Percentiles rank a stretch among this genome's conserved stretches.
These are phyloP conservation scores for Antechinus flavipes DNA, from an alignment of 2,113 vertebrate species.

Conservation along the genomic window DNA sequence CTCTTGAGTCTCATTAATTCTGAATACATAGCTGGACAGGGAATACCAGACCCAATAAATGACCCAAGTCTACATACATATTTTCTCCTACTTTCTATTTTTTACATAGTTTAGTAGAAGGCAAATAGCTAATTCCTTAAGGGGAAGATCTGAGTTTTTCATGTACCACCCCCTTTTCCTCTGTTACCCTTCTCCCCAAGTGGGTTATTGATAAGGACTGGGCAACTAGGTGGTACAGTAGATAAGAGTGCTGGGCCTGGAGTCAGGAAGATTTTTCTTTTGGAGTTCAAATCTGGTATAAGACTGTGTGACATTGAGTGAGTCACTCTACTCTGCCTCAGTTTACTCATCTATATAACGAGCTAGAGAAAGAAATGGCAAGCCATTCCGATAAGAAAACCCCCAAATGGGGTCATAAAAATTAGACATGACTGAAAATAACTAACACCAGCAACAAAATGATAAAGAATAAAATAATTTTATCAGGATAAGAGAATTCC, in stretches of 20 bases:
- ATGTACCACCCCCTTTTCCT: background rate
- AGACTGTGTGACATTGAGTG: background rate
- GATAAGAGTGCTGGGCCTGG: background rate
- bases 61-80: slow-evolving; percentile 44
- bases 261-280: background rate
- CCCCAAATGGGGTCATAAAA: background rate
- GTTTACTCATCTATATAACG: background rate
- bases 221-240: background rate
- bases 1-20: slow-evolving; percentile 44
- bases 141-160: background rate
- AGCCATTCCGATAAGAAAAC: background rate
- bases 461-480: background rate
- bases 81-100: slow-evolving; percentile 3
- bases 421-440: background rate
- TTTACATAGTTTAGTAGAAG: slow-evolving; percentile 34
- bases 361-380: background rate
- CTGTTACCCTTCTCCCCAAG: background rate
- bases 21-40: slow-evolving; percentile 30
- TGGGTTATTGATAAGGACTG: background rate
- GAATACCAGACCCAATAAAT: slow-evolving; percentile 27
- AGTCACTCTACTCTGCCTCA: background rate
- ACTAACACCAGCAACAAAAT: background rate
- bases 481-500: background rate
- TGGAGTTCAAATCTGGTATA: background rate
- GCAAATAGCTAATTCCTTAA: slow-evolving; percentile 16